Evolutionary conservation across 2,888 invertebrate genomes (phyloP).

Genomic region (Cyclophora albipunctata): DNA sequence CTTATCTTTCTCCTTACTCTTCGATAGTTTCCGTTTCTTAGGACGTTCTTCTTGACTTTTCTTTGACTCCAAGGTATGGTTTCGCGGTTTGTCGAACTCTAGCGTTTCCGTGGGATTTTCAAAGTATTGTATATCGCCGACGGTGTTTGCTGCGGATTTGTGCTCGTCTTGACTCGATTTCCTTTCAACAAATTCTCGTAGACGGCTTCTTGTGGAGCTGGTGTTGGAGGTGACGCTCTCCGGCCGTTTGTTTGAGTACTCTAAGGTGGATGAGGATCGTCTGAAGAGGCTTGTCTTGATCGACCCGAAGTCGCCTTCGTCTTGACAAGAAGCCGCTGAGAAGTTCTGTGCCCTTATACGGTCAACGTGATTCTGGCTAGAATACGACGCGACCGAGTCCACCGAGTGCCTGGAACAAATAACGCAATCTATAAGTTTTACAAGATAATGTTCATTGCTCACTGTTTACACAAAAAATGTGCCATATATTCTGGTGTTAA

Average conservation of each 20-base stretch:
- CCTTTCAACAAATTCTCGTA: slow-evolving; percentile 71
- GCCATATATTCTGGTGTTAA: slow-evolving; percentile 34
- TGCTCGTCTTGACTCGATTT: slow-evolving; percentile 71
- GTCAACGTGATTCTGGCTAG: slow-evolving; percentile 76
- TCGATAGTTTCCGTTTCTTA: slow-evolving; percentile 63
- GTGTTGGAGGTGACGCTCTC: slow-evolving; percentile 68
- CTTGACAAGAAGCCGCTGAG: slow-evolving; percentile 74
- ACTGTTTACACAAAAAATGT: slow-evolving; percentile 54
- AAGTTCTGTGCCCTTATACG: slow-evolving; percentile 73
- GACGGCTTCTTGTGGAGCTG: slow-evolving; percentile 72
- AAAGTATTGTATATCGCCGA: slow-evolving; percentile 69
- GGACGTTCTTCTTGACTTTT: slow-evolving; percentile 61
- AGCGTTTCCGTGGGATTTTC: slow-evolving; percentile 69
- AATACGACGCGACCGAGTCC: slow-evolving; percentile 77
- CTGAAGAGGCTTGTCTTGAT: slow-evolving; percentile 70
- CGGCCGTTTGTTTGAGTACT: slow-evolving; percentile 59
- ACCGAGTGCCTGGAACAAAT: slow-evolving; percentile 72
- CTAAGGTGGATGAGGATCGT: slow-evolving; percentile 66
- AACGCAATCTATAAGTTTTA: slow-evolving; percentile 58
- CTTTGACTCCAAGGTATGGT: slow-evolving; percentile 53
- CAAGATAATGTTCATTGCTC: slow-evolving; percentile 25
- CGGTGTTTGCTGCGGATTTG: slow-evolving; percentile 64
- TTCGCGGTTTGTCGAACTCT: slow-evolving; percentile 62
- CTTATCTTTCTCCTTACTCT: slow-evolving; percentile 52
- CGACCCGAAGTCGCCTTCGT: slow-evolving; percentile 69